Evolutionary conservation across 2,113 vertebrate species (phyloP).

Genomic region (Malurus cyaneus): DNA sequence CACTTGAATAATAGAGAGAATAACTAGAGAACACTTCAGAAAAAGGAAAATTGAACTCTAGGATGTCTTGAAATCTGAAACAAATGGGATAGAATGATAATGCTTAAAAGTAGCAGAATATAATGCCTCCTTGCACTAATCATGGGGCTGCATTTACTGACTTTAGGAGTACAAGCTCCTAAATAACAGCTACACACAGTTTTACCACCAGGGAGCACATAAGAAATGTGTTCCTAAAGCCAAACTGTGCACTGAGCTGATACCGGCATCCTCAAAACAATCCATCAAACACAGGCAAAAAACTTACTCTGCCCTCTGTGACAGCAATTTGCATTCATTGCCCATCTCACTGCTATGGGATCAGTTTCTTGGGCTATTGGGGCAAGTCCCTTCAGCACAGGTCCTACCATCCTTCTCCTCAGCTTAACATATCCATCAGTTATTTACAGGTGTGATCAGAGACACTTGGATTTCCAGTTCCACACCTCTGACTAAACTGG

Average conservation of each 20-base stretch:
- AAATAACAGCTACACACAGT: not conserved
- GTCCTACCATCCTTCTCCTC: not conserved
- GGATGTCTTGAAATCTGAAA: not conserved
- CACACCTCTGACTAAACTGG: not conserved
- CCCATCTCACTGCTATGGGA: not conserved
- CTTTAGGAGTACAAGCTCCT: not conserved
- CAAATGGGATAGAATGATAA: not conserved
- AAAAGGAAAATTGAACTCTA: not conserved
- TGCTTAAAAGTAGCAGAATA: not conserved
- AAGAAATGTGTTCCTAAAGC: not conserved
- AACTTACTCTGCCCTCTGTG: not conserved
- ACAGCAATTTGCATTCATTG: not conserved
- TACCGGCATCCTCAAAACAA: not conserved
- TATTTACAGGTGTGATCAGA: not conserved
- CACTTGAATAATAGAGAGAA: not conserved
- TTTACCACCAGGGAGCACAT: not conserved
- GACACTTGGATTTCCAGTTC: not conserved
- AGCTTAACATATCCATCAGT: not conserved
- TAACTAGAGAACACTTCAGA: not conserved
- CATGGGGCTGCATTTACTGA: not conserved
- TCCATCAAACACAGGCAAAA: not conserved
- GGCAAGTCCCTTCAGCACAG: not conserved
- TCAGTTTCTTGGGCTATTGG: not conserved
- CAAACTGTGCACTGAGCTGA: not conserved
- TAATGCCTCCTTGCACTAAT: not conserved